These are phyloP conservation scores for Smithornis capensis DNA, from an alignment of 2,113 vertebrate species.

Conservation along the genomic window DNA sequence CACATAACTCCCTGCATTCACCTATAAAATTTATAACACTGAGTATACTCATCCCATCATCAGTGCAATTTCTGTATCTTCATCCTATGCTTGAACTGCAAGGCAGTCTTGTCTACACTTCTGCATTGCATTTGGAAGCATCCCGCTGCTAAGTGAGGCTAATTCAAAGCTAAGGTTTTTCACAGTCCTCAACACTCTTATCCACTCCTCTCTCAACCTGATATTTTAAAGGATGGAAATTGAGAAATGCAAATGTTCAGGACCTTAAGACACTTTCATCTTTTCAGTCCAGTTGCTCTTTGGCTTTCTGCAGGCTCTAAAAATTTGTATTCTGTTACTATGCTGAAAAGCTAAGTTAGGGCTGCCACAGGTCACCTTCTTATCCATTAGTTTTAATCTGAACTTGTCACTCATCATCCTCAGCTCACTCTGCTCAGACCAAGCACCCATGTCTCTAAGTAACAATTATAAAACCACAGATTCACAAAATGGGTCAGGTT, in stretches of 20 bases:
- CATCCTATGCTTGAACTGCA: accelerated
- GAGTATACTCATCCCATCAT: accelerated
- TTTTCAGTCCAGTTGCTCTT: neutral
- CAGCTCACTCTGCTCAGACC: neutral
- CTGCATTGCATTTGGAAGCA: neutral
- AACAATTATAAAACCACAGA: neutral
- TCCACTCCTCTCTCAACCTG: neutral
- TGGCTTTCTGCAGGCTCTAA: neutral
- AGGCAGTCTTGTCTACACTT: neutral
- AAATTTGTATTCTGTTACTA: neutral
- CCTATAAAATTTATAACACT: neutral
- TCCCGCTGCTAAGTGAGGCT: neutral
- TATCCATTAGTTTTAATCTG: neutral
- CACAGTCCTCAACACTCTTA: neutral
- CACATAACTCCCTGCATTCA: neutral
- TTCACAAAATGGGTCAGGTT: neutral
- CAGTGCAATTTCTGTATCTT: neutral
- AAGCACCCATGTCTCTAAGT: neutral
- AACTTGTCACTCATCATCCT: neutral
- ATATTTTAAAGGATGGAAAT: neutral
- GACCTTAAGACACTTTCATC: neutral
- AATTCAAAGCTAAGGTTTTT: neutral
- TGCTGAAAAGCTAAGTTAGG: neutral
- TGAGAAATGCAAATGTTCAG: neutral
- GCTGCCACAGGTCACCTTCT: neutral